phyloP scores from a whole-genome alignment of 1,140 invertebrate genomes.

The Elysia chlorotica region DNA sequence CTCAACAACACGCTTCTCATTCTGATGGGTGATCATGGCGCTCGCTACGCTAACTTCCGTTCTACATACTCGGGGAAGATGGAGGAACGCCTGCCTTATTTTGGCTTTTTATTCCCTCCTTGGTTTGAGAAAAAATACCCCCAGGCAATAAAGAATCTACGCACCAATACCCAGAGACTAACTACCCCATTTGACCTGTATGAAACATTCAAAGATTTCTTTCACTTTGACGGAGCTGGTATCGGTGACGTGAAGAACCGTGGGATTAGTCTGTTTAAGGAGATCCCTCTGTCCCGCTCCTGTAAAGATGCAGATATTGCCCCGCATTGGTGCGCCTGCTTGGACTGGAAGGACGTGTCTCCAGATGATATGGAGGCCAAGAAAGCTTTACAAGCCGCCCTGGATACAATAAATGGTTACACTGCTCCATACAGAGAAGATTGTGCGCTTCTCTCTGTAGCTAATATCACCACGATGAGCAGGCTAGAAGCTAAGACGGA shows the following conservation, averaged over 20 bases:
- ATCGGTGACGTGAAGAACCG: conserved; percentile 62
- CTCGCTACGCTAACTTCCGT: conserved; percentile 79
- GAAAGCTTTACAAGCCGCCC: conserved; percentile 2
- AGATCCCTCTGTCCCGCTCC: conserved; percentile 70
- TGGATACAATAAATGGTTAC: not conserved
- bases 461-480: not conserved
- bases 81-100: conserved; percentile 87
- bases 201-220: conserved; percentile 56
- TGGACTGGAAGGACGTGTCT: conserved; percentile 71
- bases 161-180: conserved; percentile 66
- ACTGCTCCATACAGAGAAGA: not conserved
- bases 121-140: conserved; percentile 72
- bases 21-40: conserved; percentile 90
- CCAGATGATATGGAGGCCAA: conserved; percentile 9
- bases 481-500: conserved; percentile 62
- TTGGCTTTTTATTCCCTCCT: conserved; percentile 78
- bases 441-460: not conserved
- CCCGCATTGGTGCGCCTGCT: conserved; percentile 92
- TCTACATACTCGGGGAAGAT: conserved; percentile 81
- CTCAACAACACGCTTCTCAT: conserved; percentile 71
- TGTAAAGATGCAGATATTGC: conserved; percentile 87
- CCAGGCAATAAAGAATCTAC: conserved; percentile 70
- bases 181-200: conserved; percentile 64
- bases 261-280: conserved; percentile 72
- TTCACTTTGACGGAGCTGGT: conserved; percentile 70